These are phyloP conservation scores for Tetrao urogallus DNA, from an alignment of 2,113 vertebrate genomes.

Conservation along the genomic window DNA sequence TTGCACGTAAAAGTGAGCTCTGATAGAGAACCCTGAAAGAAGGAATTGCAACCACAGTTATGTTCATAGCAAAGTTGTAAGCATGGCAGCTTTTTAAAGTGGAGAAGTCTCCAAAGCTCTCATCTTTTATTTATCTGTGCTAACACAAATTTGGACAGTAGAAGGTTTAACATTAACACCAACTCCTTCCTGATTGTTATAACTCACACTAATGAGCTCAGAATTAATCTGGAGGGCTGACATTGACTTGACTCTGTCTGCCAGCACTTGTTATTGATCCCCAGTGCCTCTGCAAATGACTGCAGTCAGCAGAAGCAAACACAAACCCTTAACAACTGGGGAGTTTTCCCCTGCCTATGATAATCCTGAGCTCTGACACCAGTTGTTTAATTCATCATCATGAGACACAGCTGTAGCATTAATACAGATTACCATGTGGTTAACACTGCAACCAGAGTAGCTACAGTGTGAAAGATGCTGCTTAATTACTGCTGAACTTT, in stretches of 20 bases:
- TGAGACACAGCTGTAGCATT: not conserved
- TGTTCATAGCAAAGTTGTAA: not conserved
- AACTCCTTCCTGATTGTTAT: constrained; percentile 30
- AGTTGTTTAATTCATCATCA: constrained; percentile 39
- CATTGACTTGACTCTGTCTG: constrained; percentile 1
- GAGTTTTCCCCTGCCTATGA: not conserved
- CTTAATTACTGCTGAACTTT: constrained; percentile 1
- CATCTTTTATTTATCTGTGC: constrained; percentile 6
- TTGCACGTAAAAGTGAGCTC: not conserved
- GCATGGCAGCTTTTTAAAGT: not conserved
- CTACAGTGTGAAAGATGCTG: not conserved
- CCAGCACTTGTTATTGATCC: constrained; percentile 34
- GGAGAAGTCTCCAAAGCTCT: not conserved
- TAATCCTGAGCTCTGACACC: constrained; percentile 26
- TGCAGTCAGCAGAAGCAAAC: constrained; percentile 10
- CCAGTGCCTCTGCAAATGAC: not conserved
- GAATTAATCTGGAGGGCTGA: constrained; percentile 31
- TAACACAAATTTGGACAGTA: not conserved
- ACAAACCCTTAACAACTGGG: not conserved
- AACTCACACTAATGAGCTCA: constrained; percentile 47
- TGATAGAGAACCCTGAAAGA: not conserved
- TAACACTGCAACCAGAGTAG: constrained; percentile 12
- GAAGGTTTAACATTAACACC: constrained; percentile 13
- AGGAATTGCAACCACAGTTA: not conserved
- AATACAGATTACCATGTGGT: constrained; percentile 23